phyloP scores from a whole-genome alignment of 2,113 vertebrate genomes.

The Platichthys stellatus region DNA sequence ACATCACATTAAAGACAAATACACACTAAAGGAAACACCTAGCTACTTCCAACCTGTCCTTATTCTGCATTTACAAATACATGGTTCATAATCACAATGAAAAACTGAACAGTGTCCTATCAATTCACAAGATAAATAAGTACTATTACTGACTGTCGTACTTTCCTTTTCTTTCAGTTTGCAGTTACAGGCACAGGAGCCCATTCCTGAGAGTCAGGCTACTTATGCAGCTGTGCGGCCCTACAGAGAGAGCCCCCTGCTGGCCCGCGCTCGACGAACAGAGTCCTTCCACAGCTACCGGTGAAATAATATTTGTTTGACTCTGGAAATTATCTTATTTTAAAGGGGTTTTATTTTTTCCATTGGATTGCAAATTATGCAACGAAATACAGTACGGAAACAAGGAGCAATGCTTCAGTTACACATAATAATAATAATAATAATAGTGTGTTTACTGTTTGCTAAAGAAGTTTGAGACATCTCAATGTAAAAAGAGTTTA shows the following conservation, averaged over 20 bases:
- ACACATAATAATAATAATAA: too few species aligned
- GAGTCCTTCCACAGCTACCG: conserved; percentile 95
- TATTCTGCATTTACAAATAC: not conserved
- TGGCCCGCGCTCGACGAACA: conserved; percentile 92
- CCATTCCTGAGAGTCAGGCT: conserved; percentile 85
- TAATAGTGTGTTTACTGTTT: too few species aligned
- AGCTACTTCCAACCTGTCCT: not conserved
- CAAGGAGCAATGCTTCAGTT: too few species aligned
- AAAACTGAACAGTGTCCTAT: not conserved
- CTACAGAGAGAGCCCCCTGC: conserved; percentile 93
- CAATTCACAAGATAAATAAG: not conserved
- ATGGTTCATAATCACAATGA: not conserved
- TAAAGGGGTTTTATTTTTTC: too few species aligned
- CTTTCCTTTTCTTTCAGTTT: conserved; percentile 80
- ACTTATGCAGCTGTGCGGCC: conserved; percentile 92
- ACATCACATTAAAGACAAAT: not conserved
- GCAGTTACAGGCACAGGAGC: conserved; percentile 88
- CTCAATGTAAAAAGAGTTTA: too few species aligned
- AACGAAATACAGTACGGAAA: too few species aligned
- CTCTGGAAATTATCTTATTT: not conserved
- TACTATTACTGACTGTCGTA: too few species aligned
- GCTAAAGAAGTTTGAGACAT: too few species aligned
- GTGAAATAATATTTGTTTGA: conserved; percentile 40
- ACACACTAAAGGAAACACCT: not conserved
- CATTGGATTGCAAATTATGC: too few species aligned